These are phyloP conservation scores for Xanthia icteritia DNA, from an alignment of 2,888 invertebrate genomes.

Conservation along the genomic window DNA sequence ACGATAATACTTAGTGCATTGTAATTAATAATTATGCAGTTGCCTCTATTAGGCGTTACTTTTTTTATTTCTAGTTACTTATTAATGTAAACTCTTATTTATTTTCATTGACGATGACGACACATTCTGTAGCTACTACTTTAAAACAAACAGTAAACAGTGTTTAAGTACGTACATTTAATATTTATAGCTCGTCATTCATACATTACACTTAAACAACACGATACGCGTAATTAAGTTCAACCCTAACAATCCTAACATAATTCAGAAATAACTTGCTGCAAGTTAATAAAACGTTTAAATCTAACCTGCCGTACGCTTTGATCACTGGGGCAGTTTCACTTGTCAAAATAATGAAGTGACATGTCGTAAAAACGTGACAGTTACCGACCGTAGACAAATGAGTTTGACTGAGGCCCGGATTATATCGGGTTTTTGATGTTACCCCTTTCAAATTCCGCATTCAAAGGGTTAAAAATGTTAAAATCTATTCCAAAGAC, in stretches of 20 bases:
- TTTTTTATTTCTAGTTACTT: not conserved
- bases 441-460: slow-evolving; percentile 66
- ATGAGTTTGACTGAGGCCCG: slow-evolving; percentile 74
- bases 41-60: slow-evolving; percentile 12
- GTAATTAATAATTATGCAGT: slow-evolving; percentile 32
- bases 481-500: slow-evolving; percentile 61
- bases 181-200: slow-evolving; percentile 4
- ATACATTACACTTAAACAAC: slow-evolving; percentile 25
- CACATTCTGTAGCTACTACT: not conserved
- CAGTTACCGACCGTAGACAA: slow-evolving; percentile 80
- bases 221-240: slow-evolving; percentile 49
- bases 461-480: slow-evolving; percentile 50
- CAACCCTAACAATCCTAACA: slow-evolving; percentile 45
- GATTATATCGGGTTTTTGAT: slow-evolving; percentile 80
- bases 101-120: not conserved
- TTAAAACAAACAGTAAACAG: not conserved
- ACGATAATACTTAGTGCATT: not conserved
- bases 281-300: slow-evolving; percentile 63
- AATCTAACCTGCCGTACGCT: slow-evolving; percentile 64
- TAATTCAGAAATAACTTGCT: slow-evolving; percentile 56
- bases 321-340: slow-evolving; percentile 70
- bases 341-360: slow-evolving; percentile 84
- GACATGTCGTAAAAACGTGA: slow-evolving; percentile 79
- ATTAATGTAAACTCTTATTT: not conserved
- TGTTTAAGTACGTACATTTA: not conserved